phyloP scores from a whole-genome alignment of 2,113 vertebrate genomes.

The Thinocorus orbignyianus region DNA sequence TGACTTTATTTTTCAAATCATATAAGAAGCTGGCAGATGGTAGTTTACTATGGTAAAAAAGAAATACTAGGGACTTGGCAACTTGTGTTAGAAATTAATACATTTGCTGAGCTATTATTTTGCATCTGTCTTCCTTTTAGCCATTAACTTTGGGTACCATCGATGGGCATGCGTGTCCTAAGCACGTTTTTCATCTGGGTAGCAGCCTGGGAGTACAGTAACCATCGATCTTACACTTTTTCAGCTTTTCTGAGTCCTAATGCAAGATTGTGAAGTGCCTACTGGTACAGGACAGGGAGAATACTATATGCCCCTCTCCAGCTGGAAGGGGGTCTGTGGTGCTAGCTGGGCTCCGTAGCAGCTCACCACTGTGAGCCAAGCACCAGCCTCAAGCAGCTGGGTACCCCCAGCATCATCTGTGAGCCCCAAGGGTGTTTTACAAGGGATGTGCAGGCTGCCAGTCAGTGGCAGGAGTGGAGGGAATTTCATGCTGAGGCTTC shows the following conservation, averaged over 20 bases:
- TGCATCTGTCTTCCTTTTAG: background rate
- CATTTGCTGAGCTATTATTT: background rate
- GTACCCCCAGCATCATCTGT: rapidly evolving
- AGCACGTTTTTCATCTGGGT: background rate
- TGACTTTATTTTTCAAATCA: background rate
- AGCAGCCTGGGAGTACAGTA: background rate
- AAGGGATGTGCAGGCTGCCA: background rate
- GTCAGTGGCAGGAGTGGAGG: background rate
- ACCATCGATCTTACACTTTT: background rate
- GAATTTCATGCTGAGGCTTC: background rate
- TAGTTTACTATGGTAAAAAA: background rate
- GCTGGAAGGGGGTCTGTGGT: rapidly evolving
- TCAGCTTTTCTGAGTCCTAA: background rate
- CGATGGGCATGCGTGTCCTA: background rate
- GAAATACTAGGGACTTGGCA: background rate
- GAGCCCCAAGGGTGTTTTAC: background rate
- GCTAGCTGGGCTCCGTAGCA: rapidly evolving
- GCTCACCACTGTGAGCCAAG: background rate
- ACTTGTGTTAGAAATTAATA: background rate
- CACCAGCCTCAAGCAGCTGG: background rate
- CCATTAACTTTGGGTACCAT: background rate
- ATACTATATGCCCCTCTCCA: background rate
- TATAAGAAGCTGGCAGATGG: background rate
- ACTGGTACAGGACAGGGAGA: background rate
- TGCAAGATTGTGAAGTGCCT: rapidly evolving